phyloP scores from a whole-genome alignment of 1,140 invertebrate genomes.

The Agrypnia vestita region DNA sequence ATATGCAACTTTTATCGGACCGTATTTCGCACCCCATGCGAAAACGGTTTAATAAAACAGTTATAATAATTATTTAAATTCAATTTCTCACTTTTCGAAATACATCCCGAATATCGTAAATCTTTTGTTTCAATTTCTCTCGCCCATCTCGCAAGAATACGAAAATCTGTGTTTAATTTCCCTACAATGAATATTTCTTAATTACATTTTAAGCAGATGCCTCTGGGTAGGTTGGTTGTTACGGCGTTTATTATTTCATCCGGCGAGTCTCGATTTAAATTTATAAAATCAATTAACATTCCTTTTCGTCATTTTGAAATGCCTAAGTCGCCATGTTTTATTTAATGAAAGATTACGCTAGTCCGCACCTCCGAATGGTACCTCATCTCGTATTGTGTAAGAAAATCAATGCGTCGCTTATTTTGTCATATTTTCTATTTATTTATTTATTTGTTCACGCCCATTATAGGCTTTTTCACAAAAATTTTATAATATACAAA shows the following conservation, averaged over 20 bases:
- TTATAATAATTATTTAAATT: slow-evolving; percentile 27
- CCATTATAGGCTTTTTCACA: too few relatives aligned
- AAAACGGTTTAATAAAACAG: too few relatives aligned
- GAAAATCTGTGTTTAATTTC: slow-evolving; percentile 9
- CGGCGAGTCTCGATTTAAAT: slow-evolving; percentile 12
- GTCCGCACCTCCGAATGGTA: not conserved
- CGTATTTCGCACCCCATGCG: too few relatives aligned
- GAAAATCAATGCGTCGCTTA: too few relatives aligned
- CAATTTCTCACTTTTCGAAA: slow-evolving; percentile 17
- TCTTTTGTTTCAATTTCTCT: slow-evolving; percentile 20
- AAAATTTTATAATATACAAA: too few relatives aligned
- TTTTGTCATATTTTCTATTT: too few relatives aligned
- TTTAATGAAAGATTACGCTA: slow-evolving; percentile 19
- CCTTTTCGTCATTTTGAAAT: slow-evolving; percentile 17
- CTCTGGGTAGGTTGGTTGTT: not conserved
- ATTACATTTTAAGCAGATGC: slow-evolving; percentile 30
- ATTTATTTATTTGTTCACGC: too few relatives aligned
- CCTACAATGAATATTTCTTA: slow-evolving; percentile 34
- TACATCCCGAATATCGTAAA: slow-evolving; percentile 4
- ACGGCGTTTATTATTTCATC: slow-evolving; percentile 11
- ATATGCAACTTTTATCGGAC: too few relatives aligned
- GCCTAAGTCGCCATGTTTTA: slow-evolving; percentile 16
- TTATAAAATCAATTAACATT: slow-evolving; percentile 42
- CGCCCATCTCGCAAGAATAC: slow-evolving; percentile 1
- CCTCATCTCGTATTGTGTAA: too few relatives aligned